These are phyloP conservation scores for Crax fasciolata DNA, from an alignment of 2,797 vertebrate genomes.

Conservation along the genomic window DNA sequence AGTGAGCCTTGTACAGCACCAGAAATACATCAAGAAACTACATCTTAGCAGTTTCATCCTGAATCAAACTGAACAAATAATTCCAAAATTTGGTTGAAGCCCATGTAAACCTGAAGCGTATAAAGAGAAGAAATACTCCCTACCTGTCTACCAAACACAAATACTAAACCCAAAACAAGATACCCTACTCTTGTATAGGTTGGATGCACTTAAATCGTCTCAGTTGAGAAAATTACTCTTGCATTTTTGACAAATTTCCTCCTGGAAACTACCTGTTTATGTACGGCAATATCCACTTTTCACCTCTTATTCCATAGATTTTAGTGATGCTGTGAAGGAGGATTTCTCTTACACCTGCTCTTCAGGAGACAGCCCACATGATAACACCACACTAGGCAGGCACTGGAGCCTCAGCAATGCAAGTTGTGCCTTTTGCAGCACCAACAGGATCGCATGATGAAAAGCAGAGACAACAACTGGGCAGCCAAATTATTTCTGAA, in stretches of 20 bases:
- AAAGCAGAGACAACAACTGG: background rate
- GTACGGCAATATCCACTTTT: background rate
- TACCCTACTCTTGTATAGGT: background rate
- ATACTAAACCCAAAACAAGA: background rate
- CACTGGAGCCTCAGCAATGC: background rate
- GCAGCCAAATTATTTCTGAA: conserved; percentile 26
- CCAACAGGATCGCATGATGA: background rate
- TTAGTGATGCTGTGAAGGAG: background rate
- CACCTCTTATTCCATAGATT: background rate
- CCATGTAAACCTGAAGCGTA: background rate
- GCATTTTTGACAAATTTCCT: background rate
- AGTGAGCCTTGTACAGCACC: background rate
- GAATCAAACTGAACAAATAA: background rate
- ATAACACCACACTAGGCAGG: background rate
- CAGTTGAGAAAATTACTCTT: background rate
- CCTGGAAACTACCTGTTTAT: background rate
- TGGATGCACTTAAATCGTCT: background rate
- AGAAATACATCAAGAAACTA: background rate
- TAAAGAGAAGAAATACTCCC: background rate
- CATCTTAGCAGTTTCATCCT: background rate
- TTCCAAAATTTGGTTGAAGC: background rate
- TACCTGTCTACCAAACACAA: background rate
- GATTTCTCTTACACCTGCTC: conserved; percentile 33
- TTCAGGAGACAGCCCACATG: background rate
- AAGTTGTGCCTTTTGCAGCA: background rate